Conservation (phyloP, 2,888 invertebrate genomes). For the Diogma glabrata region DNA sequence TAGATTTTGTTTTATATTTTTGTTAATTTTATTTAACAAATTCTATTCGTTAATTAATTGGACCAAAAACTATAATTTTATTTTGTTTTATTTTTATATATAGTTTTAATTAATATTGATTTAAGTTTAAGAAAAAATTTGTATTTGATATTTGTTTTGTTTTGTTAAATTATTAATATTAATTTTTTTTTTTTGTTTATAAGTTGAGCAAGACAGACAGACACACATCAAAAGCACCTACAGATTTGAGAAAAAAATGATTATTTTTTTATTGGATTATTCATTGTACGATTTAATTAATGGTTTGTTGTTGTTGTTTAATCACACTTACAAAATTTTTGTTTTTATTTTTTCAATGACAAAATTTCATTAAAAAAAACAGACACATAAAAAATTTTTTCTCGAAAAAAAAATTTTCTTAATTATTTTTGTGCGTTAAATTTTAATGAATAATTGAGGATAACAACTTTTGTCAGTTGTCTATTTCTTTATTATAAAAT, state of each 20-base stretch:
- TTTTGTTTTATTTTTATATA: neutral
- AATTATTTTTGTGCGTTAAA: constrained; percentile 7
- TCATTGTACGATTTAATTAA: neutral
- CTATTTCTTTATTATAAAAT: too few relatives aligned
- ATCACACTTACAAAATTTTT: too few relatives aligned
- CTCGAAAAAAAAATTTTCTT: too few relatives aligned
- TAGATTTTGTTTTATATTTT: too few relatives aligned
- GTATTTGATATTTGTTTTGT: constrained; percentile 4
- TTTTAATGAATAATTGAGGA: too few relatives aligned
- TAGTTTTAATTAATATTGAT: neutral
- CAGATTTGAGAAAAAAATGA: constrained; percentile 8
- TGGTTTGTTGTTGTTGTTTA: too few relatives aligned
- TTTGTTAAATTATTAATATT: constrained; percentile 3
- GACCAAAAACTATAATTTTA: constrained; percentile 4
- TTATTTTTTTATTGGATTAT: neutral
- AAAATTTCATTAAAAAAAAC: too few relatives aligned
- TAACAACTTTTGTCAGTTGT: too few relatives aligned
- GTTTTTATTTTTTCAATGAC: too few relatives aligned
- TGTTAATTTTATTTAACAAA: neutral
- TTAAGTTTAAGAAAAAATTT: constrained; percentile 1
- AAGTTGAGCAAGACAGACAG: constrained; percentile 9
- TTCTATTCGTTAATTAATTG: constrained; percentile 9
- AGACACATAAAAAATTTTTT: too few relatives aligned
- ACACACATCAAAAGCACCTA: constrained; percentile 9
- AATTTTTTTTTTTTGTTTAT: constrained; percentile 1